phyloP scores from a whole-genome alignment of 1,140 invertebrate species.

The Mya arenaria region DNA sequence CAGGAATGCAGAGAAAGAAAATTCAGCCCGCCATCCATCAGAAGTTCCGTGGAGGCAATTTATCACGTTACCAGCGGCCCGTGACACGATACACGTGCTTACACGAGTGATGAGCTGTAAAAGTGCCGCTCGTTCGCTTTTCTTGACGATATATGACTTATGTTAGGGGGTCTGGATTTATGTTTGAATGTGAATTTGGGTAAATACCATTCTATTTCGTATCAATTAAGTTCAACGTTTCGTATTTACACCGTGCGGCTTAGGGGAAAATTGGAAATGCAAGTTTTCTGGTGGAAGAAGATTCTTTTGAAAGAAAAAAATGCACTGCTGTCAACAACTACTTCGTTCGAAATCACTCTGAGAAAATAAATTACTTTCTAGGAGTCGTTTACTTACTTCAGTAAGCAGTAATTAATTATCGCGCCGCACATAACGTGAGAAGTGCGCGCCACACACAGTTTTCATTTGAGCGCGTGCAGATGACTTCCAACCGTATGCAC shows the following conservation, averaged over 20 bases:
- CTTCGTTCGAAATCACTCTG: too few species aligned
- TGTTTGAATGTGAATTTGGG: background rate
- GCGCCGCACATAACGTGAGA: background rate
- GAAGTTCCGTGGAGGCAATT: constrained; percentile 17
- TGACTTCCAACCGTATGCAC: background rate
- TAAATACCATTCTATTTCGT: background rate
- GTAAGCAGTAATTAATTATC: constrained; percentile 28
- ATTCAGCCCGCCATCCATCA: constrained; percentile 20
- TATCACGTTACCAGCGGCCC: constrained; percentile 2
- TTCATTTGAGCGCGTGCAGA: constrained; percentile 1
- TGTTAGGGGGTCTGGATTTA: background rate
- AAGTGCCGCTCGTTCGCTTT: constrained; percentile 16
- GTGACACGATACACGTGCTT: background rate
- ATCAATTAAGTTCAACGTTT: constrained; percentile 2
- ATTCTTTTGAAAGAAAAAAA: too few species aligned
- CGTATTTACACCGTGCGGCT: too few species aligned
- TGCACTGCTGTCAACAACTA: too few species aligned
- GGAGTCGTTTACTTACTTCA: background rate
- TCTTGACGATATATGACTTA: background rate
- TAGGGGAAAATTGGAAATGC: too few species aligned
- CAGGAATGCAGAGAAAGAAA: too few species aligned
- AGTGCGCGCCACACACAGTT: background rate
- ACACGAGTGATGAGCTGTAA: constrained; percentile 29
- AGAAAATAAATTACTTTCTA: background rate
- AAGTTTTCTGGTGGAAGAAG: too few species aligned